Base-by-base conservation (phyloP, 2,888 invertebrate genomes). In the Dyspetes luteomarginatus region DNA sequence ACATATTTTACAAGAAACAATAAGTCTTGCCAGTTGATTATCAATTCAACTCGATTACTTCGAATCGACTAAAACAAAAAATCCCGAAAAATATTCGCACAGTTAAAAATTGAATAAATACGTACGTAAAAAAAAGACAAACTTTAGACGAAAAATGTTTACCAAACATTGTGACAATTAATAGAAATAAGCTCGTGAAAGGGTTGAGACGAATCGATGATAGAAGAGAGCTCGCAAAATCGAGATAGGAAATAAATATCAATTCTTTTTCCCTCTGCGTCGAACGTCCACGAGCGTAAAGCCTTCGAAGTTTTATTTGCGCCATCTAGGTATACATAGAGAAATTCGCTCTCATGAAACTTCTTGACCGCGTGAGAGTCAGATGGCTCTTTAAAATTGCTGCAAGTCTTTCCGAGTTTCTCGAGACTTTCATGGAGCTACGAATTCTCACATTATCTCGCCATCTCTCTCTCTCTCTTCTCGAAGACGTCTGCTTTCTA, bases 341-440 rank as follows among this genome's bases (percentile, higher is more conserved):
- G 48, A 15, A 68, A 26, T 68, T 58, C 64, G 48, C 55, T 74
- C 28, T 64, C 64, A 24, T 45, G 30, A 74, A 68, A 69, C 78
- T 69, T 74, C 74, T 79, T 74, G 78, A 79, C 78, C 78, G 55
- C 48, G 62, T 48, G 67, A 52, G 71, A 55, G 36, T 41, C 45
- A 60, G 75, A 76, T 76, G 78, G 45, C 74, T 69, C 69, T 74
- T 45, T 41, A 69, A 69, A 64, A 79, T 50, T 74, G 55, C 68
- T 19, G 64, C 36, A 28, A 64, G 17, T 24, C 48, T 58, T 55
- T 15, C 17, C 22, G n/a, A 30, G 41, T 26, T 65, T 24, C 52
- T 50, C 50, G 19, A 68, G 36, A 68, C 78, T 73, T 68, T 78
- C 36, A 55, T 52, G 19, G 26, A 26, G 55, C 30, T 48, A 67